Evolutionary conservation across 2,113 vertebrate genomes (phyloP), one percentile per base, ranked within the genome.

Genomic region (Poeciliopsis retropinna): DNA sequence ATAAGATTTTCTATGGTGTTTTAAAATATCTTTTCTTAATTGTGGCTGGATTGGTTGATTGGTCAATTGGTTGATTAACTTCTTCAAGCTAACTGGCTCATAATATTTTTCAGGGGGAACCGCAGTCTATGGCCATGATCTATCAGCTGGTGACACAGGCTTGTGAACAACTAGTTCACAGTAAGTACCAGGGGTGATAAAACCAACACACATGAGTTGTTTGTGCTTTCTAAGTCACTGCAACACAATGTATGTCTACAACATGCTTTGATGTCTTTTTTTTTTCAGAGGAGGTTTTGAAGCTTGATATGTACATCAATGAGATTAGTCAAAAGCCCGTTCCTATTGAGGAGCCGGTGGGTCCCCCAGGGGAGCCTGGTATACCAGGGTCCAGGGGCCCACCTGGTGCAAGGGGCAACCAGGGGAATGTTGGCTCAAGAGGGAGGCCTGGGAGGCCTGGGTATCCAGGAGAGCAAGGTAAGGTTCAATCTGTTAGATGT

Each of bases 141-240:
- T 97, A 95, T 82, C 96, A 98, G 70, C 94, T 98, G 0, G 96
- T 98, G 69, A 96, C 95, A 81, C 95, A 97, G 88, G 96, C 96
- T 87, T 99, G 97, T 82, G 96, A 97, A 85, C 88, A 97, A 0
- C 94, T 97, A 66, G 94, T 98, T 64, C 97, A 97, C 75, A 94
- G 97, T 98, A 89, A 94, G 97, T 94, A 2, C 28, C 6, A 19
- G 12, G 25, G 12, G 13, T 28, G 2, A 8, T 39, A 32, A 60
- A 29, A 57, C 37, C n/a, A 11, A 39, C 19, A 73, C 12, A 17
- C 13, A 14, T 30, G 29, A 51, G 8, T n/a, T 57, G 10, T 57
- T 64, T 72, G 28, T 30, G 37, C 6, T 72, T 29, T 51, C 13
- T 29, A 28, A 32, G 29, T 57, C 31, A 28, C 15, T 37, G 41